Evolutionary conservation across 2,113 vertebrate genomes (phyloP), one percentile per base, ranked within the genome.

Genomic region (Sus scrofa): DNA sequence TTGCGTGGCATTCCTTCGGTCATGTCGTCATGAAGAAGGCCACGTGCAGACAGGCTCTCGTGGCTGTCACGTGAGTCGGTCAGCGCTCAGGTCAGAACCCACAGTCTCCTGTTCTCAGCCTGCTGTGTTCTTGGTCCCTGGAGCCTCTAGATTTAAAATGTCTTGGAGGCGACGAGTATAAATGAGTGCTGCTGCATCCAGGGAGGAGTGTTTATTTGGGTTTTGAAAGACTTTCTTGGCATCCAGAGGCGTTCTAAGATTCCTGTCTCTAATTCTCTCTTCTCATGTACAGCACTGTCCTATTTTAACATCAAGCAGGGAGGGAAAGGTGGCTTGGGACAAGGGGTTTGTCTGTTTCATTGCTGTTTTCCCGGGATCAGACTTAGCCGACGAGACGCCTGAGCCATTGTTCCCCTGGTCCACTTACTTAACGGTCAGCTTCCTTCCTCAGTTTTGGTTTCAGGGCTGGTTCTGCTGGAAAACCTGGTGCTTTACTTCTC

Each of bases 391-490:
- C 39, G 75, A 82, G 87, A 89, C 7, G 60, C 75, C 92, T 92
- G 39, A 86, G 73, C 96, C 96, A 88, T 97, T 97, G 96, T 98
- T 95, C 87, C 44, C 70, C 54, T 82, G 94, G 88, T 71, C 81
- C 75, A 90, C 54, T 95, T 95, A 81, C 93, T 97, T 94, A 96
- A 86, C 86, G 68, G 81, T 88, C 89, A 87, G 73, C 92, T 98
- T 98, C 96, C 97, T 98, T 97, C 94, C 96, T 88, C 91, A 97
- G 95, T 97, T 98, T 96, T 96, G 81, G 94, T 97, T 98, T 97
- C 96, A 67, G 78, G 63, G 87, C 71, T 73, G 37, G 62, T 93
- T 81, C 90, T 96, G 54, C 71, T 96, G 79, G 74, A 96, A 95
- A 94, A 39, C 16, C 52, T 50, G 50, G 22, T 96, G 77, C 97